A percentile compares a stretch with the other conserved stretches of the same genome.
phyloP scores from a whole-genome alignment of 2,113 vertebrate species.

The Chaetodon auriga region DNA sequence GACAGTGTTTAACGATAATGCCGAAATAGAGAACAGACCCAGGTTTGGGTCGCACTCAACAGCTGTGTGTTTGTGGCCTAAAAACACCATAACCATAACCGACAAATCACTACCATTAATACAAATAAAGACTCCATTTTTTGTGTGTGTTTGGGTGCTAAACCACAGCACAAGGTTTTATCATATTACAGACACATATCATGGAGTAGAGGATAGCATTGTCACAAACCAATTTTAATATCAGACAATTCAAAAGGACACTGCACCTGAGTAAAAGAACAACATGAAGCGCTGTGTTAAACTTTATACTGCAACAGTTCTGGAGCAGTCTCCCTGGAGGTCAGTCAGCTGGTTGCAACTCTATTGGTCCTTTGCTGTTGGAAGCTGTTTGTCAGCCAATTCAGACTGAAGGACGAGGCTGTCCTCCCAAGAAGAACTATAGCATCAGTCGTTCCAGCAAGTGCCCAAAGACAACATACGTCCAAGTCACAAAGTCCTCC shows the following conservation, averaged over 20 bases:
- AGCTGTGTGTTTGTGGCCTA: constrained; percentile 10
- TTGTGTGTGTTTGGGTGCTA: constrained; percentile 11
- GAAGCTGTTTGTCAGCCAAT: neutral
- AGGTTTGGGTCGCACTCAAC: constrained; percentile 14
- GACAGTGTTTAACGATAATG: constrained; percentile 49
- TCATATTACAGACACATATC: constrained; percentile 33
- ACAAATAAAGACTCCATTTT: constrained; percentile 45
- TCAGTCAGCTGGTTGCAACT: neutral
- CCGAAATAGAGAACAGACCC: constrained; percentile 29
- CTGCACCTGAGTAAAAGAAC: neutral
- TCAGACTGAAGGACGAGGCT: neutral
- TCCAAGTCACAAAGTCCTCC: neutral
- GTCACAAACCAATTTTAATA: neutral
- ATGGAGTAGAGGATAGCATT: neutral
- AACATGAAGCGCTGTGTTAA: neutral
- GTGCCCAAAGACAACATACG: neutral
- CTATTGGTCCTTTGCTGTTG: neutral
- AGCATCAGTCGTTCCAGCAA: neutral
- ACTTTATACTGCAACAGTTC: neutral
- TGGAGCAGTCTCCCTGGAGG: neutral
- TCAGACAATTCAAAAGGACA: constrained; percentile 5
- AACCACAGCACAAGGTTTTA: constrained; percentile 29
- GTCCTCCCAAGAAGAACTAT: no score
- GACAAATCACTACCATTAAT: constrained; percentile 63
- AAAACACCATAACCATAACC: constrained; percentile 43